Evolutionary conservation across 2,113 vertebrate genomes (phyloP), one percentile per base, ranked within the genome.

Genomic region (Hypanus sabinus): DNA sequence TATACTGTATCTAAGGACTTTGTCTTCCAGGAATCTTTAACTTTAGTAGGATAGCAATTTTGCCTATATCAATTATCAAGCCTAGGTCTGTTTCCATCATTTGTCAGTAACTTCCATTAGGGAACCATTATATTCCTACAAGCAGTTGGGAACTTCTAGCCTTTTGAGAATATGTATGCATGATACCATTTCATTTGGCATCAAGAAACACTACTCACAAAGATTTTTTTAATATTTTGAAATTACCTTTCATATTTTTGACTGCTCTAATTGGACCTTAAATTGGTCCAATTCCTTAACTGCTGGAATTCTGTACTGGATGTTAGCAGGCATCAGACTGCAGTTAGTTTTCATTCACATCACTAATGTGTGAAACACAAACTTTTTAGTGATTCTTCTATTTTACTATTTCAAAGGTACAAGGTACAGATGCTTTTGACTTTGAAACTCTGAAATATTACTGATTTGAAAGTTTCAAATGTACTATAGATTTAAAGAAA

Each of bases 401-500:
- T 75, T 93, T 73, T 27, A 36, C 70, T 22, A 55, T 71, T 93
- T 46, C 30, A 93, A 93, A 93, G 20, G 70, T 93, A 73, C 91
- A 73, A 55, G 11, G 9, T 73, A 46, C 30, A 71, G 55, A 93
- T 73, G 68, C 70, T 93, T 93, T 73, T 73, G 10, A 73, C 36
- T 93, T 73, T 75, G 68, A 73, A 68, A 93, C 73, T 93, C 91
- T 9, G 60, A 88, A 33, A 65, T 93, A 38, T 93, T 73, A 73
- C 38, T 93, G 20, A 93, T 73, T 93, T 93, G 70, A 55, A 93
- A 93, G 68, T 73, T 70, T 65, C 70, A 38, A 85, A 93, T 73
- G 68, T 93, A 93, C 91, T 93, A 70, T 93, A 93, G 91, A 93
- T 71, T 5, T 93, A 46, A 71, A 33, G 18, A 38, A 71, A 68